Base-by-base conservation (phyloP, 1,140 invertebrate genomes). In the Drosophila kepulauana region DNA sequence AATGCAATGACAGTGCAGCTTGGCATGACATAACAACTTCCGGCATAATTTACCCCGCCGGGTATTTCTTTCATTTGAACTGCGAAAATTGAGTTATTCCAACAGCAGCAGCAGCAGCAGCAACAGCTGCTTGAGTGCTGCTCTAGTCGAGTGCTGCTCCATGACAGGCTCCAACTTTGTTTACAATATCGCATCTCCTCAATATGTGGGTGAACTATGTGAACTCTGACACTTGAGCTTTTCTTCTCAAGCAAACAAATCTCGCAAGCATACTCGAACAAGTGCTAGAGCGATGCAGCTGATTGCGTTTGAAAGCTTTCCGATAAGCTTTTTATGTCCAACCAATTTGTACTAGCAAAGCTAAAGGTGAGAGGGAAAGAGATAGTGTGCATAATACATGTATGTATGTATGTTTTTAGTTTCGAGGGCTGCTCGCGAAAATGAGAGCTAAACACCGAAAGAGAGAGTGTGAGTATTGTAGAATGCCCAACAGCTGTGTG, bases 11-110 rank as follows among this genome's bases (percentile, higher is more conserved):
- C 30, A 65, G 41, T 30, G 54, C 62, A 51, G 57, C 57, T 72
- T 65, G 62, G 45, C 70, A 75, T 72, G 78, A 81, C 68, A 84
- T 80, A 84, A 84, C 75, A 80, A 81, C 78, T 88, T 88, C 84
- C 85, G 78, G 85, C 64, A 72, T 80, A 51, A 62, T 67, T 79
- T 69, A 63, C 45, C 43, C 56, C 28, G 59, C 67, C 58, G 41
- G 20, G 52, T 13, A 25, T 67, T 5, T 59, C 20, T 76, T 68
- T 65, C 48, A 68, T 58, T 78, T 63, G 28, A 85, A 70, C 59
- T 67, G 57, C 54, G 35, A 46, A 77, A 82, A 87, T 70, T 75
- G 61, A 86, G 78, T 81, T 71, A 62, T 71, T 71, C n/a, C 66
- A 52, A 38, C 35, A 38, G 10, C 35, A 11, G 10, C 41, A 35